A percentile compares a stretch with the other conserved stretches of the same genome.
phyloP scores from a whole-genome alignment of 2,797 vertebrate species.

The Atherinosoma microstoma region DNA sequence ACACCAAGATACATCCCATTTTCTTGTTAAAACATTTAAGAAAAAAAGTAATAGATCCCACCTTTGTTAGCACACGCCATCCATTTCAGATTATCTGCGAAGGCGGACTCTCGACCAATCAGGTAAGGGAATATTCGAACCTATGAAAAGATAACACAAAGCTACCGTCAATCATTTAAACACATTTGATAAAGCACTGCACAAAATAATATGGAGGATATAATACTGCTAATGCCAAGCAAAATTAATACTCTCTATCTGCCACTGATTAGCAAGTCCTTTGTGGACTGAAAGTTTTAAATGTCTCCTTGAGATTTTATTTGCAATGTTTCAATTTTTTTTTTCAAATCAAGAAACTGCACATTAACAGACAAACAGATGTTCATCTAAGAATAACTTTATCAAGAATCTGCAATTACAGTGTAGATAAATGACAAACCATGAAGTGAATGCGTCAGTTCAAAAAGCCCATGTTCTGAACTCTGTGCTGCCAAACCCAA shows the following conservation, averaged over 20 bases:
- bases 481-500: slow-evolving; percentile 52
- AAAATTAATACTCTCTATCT: slow-evolving; percentile 45
- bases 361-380: slow-evolving; percentile 23
- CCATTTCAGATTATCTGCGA: slow-evolving; percentile 99
- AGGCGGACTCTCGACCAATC: slow-evolving; percentile 97
- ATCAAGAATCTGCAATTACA: slow-evolving; percentile 24
- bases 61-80: slow-evolving; percentile 99
- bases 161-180: slow-evolving; percentile 74
- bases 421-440: slow-evolving; percentile 12
- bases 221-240: slow-evolving; percentile 47
- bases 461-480: slow-evolving; percentile 43
- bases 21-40: slow-evolving; percentile 25
- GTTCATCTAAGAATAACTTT: not conserved
- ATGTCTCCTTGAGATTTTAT: slow-evolving; percentile 29
- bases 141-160: slow-evolving; percentile 80
- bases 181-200: slow-evolving; percentile 53
- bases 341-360: slow-evolving; percentile 24
- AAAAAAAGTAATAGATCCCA: slow-evolving; percentile 68
- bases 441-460: slow-evolving; percentile 31
- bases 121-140: slow-evolving; percentile 98
- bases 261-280: slow-evolving; percentile 44
- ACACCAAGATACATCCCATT: slow-evolving; percentile 25
- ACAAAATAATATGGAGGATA: slow-evolving; percentile 48
- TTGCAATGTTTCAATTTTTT: slow-evolving; percentile 17
- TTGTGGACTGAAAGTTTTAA: slow-evolving; percentile 21